phyloP scores from a whole-genome alignment of 2,888 invertebrate genomes.

The Formica aserva region DNA sequence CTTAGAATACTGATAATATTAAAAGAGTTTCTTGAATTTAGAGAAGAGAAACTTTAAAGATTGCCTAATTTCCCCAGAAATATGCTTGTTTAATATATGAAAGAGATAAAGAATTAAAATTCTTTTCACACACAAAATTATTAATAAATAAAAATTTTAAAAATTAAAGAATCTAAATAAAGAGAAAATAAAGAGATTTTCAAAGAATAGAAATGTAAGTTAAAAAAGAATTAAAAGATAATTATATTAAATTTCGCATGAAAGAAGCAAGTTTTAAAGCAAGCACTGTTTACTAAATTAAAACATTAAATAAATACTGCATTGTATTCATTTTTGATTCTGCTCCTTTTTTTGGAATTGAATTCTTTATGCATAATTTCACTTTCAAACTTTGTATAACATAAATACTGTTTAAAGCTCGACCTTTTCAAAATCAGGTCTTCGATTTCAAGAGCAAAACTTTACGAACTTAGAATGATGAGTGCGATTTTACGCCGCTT shows the following conservation, averaged over 20 bases:
- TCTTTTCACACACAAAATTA: neutral
- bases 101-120: neutral
- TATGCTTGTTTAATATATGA: neutral
- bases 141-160: neutral
- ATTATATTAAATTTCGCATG: neutral
- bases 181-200: neutral
- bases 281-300: neutral
- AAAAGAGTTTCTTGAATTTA: neutral
- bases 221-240: neutral
- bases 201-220: neutral
- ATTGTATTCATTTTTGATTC: neutral
- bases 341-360: neutral
- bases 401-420: constrained; percentile 38
- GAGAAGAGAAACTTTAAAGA: neutral
- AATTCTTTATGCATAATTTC: constrained; percentile 18
- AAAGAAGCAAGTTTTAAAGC: neutral
- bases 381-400: constrained; percentile 38
- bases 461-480: constrained; percentile 67
- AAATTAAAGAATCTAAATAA: neutral
- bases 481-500: constrained; percentile 68
- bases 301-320: neutral
- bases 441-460: constrained; percentile 63
- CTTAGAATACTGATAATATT: neutral
- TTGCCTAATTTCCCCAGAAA: no score
- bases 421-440: constrained; percentile 51